phyloP scores from a whole-genome alignment of 2,797 vertebrate species.

The Labeo calbasu region DNA sequence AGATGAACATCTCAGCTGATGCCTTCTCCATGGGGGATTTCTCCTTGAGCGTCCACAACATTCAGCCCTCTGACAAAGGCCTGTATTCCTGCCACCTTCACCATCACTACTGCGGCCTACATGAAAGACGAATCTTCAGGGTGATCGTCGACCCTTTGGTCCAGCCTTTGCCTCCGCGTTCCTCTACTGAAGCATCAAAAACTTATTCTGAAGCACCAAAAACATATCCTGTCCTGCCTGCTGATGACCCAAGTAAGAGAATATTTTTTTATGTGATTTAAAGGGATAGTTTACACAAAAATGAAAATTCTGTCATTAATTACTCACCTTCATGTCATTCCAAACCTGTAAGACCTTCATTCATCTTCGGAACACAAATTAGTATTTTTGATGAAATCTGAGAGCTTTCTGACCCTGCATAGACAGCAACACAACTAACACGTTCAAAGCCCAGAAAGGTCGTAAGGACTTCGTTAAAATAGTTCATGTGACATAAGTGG shows the following conservation, averaged over 20 bases:
- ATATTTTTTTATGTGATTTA: background rate
- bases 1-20: conserved; percentile 82
- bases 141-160: conserved; percentile 77
- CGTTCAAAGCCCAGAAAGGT: no score
- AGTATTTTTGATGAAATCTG: no score
- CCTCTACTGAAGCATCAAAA: conserved; percentile 41
- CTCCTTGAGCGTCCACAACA: conserved; percentile 82
- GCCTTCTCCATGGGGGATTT: conserved; percentile 92
- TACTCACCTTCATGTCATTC: no score
- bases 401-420: no score
- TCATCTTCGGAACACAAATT: no score
- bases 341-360: no score
- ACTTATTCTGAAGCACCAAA: conserved; percentile 32
- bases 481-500: no score
- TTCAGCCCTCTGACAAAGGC: conserved; percentile 85
- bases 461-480: no score
- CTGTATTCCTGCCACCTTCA: conserved; percentile 95
- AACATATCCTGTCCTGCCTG: conserved; percentile 39
- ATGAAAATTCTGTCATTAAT: no score
- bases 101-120: conserved; percentile 96
- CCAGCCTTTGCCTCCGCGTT: conserved; percentile 5
- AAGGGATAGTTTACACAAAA: no score
- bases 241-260: conserved; percentile 67
- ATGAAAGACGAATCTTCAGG: conserved; percentile 89
- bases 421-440: no score